Base-by-base conservation (phyloP, 1,140 invertebrate species). In the Hyles euphorbiae region DNA sequence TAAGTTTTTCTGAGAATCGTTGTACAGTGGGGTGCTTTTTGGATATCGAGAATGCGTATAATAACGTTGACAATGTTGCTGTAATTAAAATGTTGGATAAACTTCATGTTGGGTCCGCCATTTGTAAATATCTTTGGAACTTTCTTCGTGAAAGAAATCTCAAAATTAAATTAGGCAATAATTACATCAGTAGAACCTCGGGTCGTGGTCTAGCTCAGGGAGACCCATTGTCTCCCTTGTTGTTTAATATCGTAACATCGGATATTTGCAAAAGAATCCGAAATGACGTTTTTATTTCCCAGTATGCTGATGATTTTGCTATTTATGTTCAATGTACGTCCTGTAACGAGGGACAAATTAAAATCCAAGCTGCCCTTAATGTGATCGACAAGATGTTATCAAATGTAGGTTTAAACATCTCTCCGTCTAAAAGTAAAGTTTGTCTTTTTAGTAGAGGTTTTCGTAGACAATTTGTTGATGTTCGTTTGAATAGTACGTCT, bases 391-490 rank as follows among this genome's bases (percentile, higher is more conserved):
- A 32, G 7, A 12, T 50, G 12, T 50, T 50, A 50, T 50, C 58
- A 8, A 32, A 32, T 8, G 45, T 34, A 12, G 64, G 64, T 9
- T 52, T 67, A 11, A 62, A 60, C 65, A 43, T 32, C 48, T 36
- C 11, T 47, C 65, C 11, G 61, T 63, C 46, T 63, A 72, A 56
- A 36, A 67, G 34, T 60, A 60, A 34, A 58, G 64, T 51, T 66
- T 61, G 58, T 49, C 64, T 40, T 40, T 40, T 40, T 40, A 40
- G 36, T 40, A 34, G 51, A 53, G 44, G 44, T 3, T 46, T 10
- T 7, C 9, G 6, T 10, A 46, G 44, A 46, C 9, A 46, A 46
- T 11, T 3, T 46, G 44, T 46, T 6, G 11, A 46, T 6, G 9
- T 46, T 46, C 44, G 44, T 46, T 46, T 22, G 22, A 22, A 22